Evolutionary conservation across 2,888 invertebrate species (phyloP).

Genomic region (Thecocarcelia acutangulata): DNA sequence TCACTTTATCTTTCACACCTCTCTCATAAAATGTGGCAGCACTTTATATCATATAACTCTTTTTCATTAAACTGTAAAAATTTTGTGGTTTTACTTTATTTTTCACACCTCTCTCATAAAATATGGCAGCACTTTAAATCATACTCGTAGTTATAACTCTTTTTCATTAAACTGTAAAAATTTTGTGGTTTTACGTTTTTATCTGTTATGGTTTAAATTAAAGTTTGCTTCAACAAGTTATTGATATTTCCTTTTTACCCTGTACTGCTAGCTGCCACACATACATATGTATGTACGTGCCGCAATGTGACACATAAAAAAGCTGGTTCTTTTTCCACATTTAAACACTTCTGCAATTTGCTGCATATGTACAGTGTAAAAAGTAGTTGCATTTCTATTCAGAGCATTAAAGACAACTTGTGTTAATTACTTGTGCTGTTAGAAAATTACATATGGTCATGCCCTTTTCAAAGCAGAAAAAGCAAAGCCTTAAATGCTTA

Average conservation of each 20-base stretch:
- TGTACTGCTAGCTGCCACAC: background rate
- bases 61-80: background rate
- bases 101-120: too few species aligned
- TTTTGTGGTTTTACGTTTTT: background rate
- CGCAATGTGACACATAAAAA: slow-evolving; percentile 38
- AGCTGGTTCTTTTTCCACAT: background rate
- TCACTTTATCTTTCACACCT: too few species aligned
- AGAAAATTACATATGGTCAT: slow-evolving; percentile 42
- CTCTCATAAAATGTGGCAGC: too few species aligned
- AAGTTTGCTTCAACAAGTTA: slow-evolving; percentile 7
- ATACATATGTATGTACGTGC: slow-evolving; percentile 8
- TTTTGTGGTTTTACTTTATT: too few species aligned
- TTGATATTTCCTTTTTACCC: slow-evolving; percentile 5
- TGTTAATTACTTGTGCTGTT: slow-evolving; percentile 39
- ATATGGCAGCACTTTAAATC: too few species aligned
- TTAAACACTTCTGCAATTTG: too few species aligned
- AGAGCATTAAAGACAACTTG: slow-evolving; percentile 25
- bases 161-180: background rate
- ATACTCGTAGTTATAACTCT: too few species aligned
- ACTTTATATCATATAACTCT: too few species aligned
- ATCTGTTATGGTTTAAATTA: background rate
- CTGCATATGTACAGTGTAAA: background rate
- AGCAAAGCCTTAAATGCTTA: background rate
- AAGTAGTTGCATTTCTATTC: slow-evolving; percentile 3
- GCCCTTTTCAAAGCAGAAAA: slow-evolving; percentile 26